Evolutionary conservation across 1,140 invertebrate genomes (phyloP), one percentile per base, ranked within the genome.

Genomic region (Trachymyrmex septentrionalis): DNA sequence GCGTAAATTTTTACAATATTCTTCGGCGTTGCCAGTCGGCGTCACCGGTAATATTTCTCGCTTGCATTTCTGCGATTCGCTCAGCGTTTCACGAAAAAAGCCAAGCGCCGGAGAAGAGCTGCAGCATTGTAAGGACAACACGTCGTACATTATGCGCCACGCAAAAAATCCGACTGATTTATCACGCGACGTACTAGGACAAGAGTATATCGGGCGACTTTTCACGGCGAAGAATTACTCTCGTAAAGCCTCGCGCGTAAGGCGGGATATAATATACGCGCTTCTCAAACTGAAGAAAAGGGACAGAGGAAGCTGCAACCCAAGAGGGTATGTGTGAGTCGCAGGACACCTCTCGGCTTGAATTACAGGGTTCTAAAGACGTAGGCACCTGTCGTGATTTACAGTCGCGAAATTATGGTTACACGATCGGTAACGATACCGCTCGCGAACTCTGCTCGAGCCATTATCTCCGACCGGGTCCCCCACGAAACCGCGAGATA

Each of bases 311-410:
- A 34, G 57, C 6, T 27, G 48, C 44, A 50, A 38, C 24, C 19
- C 19, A 55, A 14, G 50, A 48, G 69, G 44, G 59, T 48, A 48
- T 61, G 80, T 27, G 55, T n/a, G 50, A 84, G 69, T 85, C 81
- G 84, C 66, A 34, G 63, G 86, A 90, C 89, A 90, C 64, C 72
- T 86, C 72, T 76, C 71, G 63, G 59, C 72, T 90, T 85, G 84
- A 90, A 90, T 91, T 91, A 90, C 87, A 85, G 86, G 82, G 63
- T 72, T 86, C 84, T 88, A 88, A 91, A 90, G 87, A 90, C 73
- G 84, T 85, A 86, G 90, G 48, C 90, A 91, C 90, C 90, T 91
- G 90, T 88, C 90, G 86, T 91, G 89, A 91, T 91, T 91, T 90
- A 91, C 89, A 87, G 64, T 91, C 90, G 61, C 86, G 63, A 91